Percentiles rank a stretch among this genome's conserved stretches.
phyloP scores from a whole-genome alignment of 2,113 vertebrate species.

The Mormoops blainvillei region DNA sequence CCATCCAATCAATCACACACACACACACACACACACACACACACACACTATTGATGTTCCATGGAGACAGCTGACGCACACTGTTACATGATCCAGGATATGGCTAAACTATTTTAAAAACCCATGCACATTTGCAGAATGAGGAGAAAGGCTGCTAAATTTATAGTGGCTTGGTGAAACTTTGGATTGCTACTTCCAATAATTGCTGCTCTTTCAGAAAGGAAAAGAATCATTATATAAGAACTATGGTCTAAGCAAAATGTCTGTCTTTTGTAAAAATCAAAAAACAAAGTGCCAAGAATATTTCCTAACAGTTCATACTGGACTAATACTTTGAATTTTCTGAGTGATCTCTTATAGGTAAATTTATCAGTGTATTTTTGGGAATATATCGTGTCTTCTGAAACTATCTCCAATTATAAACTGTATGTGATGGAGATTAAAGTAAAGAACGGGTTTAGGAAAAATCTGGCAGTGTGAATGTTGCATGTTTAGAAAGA shows the following conservation, averaged over 20 bases:
- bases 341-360: not conserved
- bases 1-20: not conserved
- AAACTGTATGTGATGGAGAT: not conserved
- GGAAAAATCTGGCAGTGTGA: not conserved
- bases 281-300: not conserved
- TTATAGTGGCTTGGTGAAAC: not conserved
- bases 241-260: not conserved
- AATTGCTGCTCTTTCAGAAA: not conserved
- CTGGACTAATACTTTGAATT: not conserved
- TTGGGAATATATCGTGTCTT: not conserved
- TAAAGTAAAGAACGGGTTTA: not conserved
- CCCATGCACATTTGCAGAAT: not conserved
- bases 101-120: not conserved
- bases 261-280: not conserved
- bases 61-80: not conserved
- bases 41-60: not conserved
- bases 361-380: not conserved
- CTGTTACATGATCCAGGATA: not conserved
- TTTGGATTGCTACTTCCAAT: not conserved
- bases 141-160: not conserved
- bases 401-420: not conserved
- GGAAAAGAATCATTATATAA: not conserved
- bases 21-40: not conserved
- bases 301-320: conserved; percentile 20
- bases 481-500: not conserved